A percentile compares a stretch with the other conserved stretches of the same genome.
Evolutionary conservation across 2,113 vertebrate genomes (phyloP).

Genomic region (Strix aluco): DNA sequence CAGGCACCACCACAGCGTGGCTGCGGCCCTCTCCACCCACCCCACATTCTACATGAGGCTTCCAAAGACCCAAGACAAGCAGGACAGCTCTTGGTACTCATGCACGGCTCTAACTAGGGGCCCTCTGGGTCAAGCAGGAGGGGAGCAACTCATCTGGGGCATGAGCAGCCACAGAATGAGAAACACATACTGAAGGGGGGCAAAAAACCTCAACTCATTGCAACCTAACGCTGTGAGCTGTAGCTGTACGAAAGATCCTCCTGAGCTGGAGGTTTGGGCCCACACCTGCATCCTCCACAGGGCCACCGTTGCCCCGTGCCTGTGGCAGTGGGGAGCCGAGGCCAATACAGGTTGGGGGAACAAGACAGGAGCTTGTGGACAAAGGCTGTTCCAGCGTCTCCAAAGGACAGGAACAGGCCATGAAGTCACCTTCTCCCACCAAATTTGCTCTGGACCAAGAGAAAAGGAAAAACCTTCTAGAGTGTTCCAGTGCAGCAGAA

Average conservation of each 20-base stretch:
- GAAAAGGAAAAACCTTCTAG: neutral
- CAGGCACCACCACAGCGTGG: fast-evolving
- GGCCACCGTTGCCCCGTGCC: fast-evolving
- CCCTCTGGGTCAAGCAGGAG: neutral
- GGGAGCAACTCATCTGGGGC: neutral
- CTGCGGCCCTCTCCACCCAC: neutral
- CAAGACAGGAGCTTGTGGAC: fast-evolving
- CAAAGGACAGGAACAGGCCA: too few relatives aligned
- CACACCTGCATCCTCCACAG: neutral
- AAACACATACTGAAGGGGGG: neutral
- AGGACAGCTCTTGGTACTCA: neutral
- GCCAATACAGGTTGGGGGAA: neutral
- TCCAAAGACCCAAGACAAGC: neutral
- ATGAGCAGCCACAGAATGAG: neutral
- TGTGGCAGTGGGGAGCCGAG: neutral
- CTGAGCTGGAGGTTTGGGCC: neutral
- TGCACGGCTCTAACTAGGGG: neutral
- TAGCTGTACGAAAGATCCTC: fast-evolving
- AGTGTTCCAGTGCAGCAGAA: neutral
- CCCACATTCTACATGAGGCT: neutral
- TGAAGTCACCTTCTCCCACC: neutral
- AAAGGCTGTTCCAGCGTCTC: neutral
- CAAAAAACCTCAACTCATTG: neutral
- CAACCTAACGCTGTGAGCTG: neutral
- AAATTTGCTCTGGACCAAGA: neutral